Percentiles rank a stretch among this genome's conserved stretches.
phyloP scores from a whole-genome alignment of 2,888 invertebrate genomes.

The Noctua comes region DNA sequence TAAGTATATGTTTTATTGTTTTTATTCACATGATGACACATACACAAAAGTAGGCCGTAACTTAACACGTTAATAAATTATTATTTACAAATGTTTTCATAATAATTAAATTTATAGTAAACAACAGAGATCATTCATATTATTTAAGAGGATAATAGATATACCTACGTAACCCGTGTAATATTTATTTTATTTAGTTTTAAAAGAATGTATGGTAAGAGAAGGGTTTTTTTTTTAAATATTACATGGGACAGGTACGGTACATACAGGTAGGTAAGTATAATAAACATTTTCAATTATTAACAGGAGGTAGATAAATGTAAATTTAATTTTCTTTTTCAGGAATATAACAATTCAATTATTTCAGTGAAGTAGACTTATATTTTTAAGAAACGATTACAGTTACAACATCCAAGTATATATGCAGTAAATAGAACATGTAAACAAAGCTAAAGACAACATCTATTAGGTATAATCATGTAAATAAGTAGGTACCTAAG shows the following conservation, averaged over 20 bases:
- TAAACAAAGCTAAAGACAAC: conserved; percentile 47
- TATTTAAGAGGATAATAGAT: neutral
- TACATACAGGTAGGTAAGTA: neutral
- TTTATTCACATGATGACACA: conserved; percentile 54
- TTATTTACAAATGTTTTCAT: conserved; percentile 49
- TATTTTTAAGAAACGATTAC: conserved; percentile 11
- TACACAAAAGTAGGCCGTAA: conserved; percentile 30
- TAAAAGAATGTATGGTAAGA: neutral
- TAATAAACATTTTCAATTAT: conserved; percentile 21
- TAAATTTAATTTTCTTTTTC: neutral
- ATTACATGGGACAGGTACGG: neutral
- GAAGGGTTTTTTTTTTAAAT: neutral
- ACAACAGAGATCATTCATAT: conserved; percentile 37
- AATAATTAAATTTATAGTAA: neutral
- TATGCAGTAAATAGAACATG: conserved; percentile 30
- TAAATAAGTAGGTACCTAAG: neutral
- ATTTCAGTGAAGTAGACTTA: neutral
- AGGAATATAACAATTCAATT: neutral
- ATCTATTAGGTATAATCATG: conserved; percentile 7
- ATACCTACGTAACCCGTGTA: neutral
- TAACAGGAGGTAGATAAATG: conserved; percentile 23
- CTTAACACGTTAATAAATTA: conserved; percentile 1
- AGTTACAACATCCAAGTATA: conserved; percentile 20
- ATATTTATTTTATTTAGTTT: neutral
- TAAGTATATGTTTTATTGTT: conserved; percentile 1